phyloP scores from a whole-genome alignment of 2,113 vertebrate species.

The Ammodytes marinus region DNA sequence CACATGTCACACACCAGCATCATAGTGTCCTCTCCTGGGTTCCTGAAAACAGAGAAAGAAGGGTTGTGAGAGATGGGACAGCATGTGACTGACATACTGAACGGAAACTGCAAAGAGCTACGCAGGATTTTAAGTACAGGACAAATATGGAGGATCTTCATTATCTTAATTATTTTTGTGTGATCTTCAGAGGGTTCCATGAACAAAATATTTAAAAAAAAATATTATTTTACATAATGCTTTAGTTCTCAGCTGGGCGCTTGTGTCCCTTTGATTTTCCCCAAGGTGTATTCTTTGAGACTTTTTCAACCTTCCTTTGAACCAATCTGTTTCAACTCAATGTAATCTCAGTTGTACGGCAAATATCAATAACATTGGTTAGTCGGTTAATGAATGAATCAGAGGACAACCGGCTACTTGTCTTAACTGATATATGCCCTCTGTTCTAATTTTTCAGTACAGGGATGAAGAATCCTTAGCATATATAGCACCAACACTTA shows the following conservation, averaged over 20 bases:
- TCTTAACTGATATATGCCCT: neutral
- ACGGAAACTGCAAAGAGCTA: neutral
- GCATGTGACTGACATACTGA: neutral
- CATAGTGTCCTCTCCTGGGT: constrained; percentile 98
- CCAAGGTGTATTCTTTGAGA: neutral
- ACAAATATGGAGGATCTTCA: neutral
- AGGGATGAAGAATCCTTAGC: neutral
- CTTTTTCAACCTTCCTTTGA: neutral
- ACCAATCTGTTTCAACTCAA: neutral
- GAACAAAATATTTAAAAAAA: neutral
- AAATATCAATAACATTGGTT: neutral
- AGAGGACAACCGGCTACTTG: neutral
- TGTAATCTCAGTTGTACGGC: neutral
- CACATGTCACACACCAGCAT: constrained; percentile 99
- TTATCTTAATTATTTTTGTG: neutral
- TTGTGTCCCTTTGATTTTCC: neutral
- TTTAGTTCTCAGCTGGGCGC: neutral
- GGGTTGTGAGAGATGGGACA: neutral
- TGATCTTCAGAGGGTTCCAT: neutral
- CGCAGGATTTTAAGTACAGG: neutral
- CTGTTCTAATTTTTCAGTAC: neutral
- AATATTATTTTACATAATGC: neutral
- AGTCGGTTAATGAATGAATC: neutral
- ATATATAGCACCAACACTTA: neutral
- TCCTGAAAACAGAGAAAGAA: constrained; percentile 80